phyloP scores from a whole-genome alignment of 2,113 vertebrate species.

The Hoplias malabaricus region DNA sequence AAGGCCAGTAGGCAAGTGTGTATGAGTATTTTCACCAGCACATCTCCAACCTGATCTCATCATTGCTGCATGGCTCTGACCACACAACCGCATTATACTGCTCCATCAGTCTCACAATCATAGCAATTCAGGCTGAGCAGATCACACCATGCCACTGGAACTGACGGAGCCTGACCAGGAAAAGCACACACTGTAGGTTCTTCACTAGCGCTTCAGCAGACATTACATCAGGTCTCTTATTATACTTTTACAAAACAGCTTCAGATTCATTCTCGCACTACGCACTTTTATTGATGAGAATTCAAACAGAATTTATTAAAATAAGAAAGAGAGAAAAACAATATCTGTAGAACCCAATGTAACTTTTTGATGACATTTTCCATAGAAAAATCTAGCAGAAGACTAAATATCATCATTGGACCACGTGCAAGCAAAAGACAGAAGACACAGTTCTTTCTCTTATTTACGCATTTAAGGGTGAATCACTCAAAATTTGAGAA shows the following conservation, averaged over 20 bases:
- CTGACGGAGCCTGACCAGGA: conserved; percentile 30
- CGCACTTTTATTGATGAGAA: too few relatives aligned
- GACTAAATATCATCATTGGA: too few relatives aligned
- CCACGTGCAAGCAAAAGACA: too few relatives aligned
- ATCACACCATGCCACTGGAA: conserved; percentile 38
- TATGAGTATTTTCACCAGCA: conserved; percentile 3
- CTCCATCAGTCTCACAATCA: conserved; percentile 38
- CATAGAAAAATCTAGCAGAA: too few relatives aligned
- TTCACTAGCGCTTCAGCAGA: background rate
- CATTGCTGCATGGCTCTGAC: conserved; percentile 10
- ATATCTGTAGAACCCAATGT: background rate
- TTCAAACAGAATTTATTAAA: background rate
- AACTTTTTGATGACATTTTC: too few relatives aligned
- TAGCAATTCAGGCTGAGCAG: conserved; percentile 30
- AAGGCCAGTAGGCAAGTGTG: background rate
- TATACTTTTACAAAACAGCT: background rate
- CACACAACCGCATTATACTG: conserved; percentile 38
- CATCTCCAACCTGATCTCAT: conserved; percentile 33
- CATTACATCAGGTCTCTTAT: background rate
- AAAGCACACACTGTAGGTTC: conserved; percentile 15
- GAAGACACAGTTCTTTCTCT: too few relatives aligned
- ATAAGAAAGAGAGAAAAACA: background rate
- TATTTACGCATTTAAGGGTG: too few relatives aligned
- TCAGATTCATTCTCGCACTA: background rate
- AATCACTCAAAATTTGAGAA: too few relatives aligned